phyloP scores from a whole-genome alignment of 2,888 invertebrate species.

The Mantis religiosa region DNA sequence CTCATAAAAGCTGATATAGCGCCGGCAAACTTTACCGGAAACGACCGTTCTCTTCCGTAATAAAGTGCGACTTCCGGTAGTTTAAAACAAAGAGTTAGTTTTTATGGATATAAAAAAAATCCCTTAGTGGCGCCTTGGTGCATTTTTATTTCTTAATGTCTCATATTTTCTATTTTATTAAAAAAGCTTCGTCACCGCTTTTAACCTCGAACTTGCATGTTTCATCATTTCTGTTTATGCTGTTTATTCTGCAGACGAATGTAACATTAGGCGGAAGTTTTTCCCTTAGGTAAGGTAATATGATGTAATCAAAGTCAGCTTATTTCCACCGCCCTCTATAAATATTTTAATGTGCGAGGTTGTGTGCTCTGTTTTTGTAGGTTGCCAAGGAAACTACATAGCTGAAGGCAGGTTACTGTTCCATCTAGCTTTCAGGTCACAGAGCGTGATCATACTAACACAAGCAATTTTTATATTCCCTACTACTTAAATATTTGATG shows the following conservation, averaged over 20 bases:
- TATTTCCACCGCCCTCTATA: too few species aligned
- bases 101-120: not conserved
- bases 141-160: not conserved
- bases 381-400: too few species aligned
- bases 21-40: not conserved
- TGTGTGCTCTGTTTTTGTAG: too few species aligned
- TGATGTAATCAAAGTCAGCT: too few species aligned
- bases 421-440: too few species aligned
- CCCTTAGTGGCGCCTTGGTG: not conserved
- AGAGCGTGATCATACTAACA: too few species aligned
- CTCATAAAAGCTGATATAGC: not conserved
- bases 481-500: too few species aligned
- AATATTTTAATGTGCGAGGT: too few species aligned
- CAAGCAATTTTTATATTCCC: too few species aligned
- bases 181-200: not conserved
- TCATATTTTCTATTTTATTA: not conserved
- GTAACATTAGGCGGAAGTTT: too few species aligned
- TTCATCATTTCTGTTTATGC: not conserved
- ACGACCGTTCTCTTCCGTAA: not conserved
- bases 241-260: not conserved
- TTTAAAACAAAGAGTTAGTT: not conserved
- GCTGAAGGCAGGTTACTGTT: too few species aligned
- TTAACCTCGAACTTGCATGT: not conserved
- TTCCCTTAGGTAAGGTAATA: too few species aligned
- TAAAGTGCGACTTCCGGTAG: not conserved